Conservation (phyloP, 2,888 invertebrate species). For the Monochamus alternatus region DNA sequence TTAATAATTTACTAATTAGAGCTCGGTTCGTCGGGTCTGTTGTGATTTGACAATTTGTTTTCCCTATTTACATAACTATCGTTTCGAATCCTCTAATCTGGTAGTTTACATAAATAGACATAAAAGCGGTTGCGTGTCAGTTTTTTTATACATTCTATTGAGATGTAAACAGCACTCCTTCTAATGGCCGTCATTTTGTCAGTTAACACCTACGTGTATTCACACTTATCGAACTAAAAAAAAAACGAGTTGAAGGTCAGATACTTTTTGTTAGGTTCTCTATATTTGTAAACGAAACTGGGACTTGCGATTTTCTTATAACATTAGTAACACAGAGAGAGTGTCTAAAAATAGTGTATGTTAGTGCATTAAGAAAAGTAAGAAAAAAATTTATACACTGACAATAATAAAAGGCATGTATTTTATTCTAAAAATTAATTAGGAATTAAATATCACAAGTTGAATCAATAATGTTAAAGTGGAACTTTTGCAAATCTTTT, state of each 20-base stretch:
- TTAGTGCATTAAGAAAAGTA: too few species aligned
- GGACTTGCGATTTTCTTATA: too few species aligned
- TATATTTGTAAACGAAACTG: too few species aligned
- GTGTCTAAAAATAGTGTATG: too few species aligned
- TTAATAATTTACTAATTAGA: background rate
- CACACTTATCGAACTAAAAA: slow-evolving; percentile 14
- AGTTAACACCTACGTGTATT: slow-evolving; percentile 4
- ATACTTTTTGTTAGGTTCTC: too few species aligned
- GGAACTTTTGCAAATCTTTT: too few species aligned
- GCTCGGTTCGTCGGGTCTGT: background rate
- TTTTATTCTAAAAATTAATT: too few species aligned
- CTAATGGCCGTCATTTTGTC: slow-evolving; percentile 8
- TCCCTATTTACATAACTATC: background rate
- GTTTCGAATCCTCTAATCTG: background rate
- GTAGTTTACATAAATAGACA: background rate
- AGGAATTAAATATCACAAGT: too few species aligned
- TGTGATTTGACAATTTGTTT: background rate
- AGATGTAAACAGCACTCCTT: slow-evolving; percentile 6
- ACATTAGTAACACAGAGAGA: too few species aligned
- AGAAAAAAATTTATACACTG: too few species aligned
- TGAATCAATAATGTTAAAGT: too few species aligned
- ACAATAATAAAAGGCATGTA: too few species aligned
- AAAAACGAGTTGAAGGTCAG: slow-evolving; percentile 10
- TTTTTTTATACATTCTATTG: background rate
- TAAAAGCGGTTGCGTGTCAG: slow-evolving; percentile 12